A percentile compares a stretch with the other conserved stretches of the same genome.
Evolutionary conservation across 2,113 vertebrate genomes (phyloP).

Genomic region (Alectura lathami): DNA sequence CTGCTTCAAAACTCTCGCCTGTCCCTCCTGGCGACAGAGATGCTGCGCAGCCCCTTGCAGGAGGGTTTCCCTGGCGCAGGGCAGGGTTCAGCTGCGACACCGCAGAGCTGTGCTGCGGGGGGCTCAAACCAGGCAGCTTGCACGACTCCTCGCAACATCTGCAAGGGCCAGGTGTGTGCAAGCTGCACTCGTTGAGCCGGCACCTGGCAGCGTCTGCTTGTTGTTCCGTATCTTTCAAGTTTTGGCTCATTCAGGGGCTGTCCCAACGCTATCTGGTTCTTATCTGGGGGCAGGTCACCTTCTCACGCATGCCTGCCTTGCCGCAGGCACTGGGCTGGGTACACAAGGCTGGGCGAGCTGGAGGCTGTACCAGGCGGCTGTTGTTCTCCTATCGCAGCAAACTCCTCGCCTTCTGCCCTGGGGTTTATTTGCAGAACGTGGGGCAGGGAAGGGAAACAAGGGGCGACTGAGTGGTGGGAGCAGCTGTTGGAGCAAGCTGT

Average conservation of each 20-base stretch:
- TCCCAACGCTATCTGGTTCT: not conserved
- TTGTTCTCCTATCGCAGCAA: rapidly evolving
- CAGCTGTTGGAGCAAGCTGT: not conserved
- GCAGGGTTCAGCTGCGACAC: not conserved
- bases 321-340: not conserved
- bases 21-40: not conserved
- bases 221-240: not conserved
- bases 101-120: not conserved
- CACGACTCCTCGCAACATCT: not conserved
- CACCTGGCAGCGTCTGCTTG: not conserved
- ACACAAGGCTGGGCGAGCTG: rapidly evolving
- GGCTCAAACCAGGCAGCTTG: rapidly evolving
- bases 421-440: not conserved
- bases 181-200: not conserved
- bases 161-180: not conserved
- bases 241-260: not conserved
- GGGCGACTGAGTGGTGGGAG: not conserved
- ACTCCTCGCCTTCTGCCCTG: not conserved
- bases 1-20: not conserved
- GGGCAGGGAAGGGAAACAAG: not conserved
- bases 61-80: not conserved
- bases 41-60: not conserved
- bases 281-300: constrained; percentile 12
- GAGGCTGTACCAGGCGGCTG: not conserved
- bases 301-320: not conserved